phyloP scores from a whole-genome alignment of 2,888 invertebrate genomes.

The Busseola fusca region DNA sequence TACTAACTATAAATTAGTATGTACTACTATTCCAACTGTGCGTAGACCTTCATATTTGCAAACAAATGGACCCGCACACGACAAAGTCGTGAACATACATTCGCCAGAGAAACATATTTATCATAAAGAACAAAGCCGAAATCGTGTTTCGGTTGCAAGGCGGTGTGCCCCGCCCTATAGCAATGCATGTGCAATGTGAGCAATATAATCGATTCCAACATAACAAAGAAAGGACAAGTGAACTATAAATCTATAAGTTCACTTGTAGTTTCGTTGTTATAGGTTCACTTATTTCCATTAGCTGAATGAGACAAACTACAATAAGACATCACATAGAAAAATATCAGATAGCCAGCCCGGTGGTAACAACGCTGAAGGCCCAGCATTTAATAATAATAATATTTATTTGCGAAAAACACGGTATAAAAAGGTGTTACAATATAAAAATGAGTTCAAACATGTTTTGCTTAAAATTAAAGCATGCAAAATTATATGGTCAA shows the following conservation, averaged over 20 bases:
- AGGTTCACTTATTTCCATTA: background rate
- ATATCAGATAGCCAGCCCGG: background rate
- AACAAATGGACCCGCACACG: conserved; percentile 36
- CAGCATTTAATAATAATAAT: too few relatives aligned
- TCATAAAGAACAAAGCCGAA: conserved; percentile 63
- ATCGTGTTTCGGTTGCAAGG: conserved; percentile 62
- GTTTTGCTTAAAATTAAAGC: too few relatives aligned
- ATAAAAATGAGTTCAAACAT: too few relatives aligned
- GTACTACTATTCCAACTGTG: conserved; percentile 22
- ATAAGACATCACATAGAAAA: background rate
- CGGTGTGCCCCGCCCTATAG: conserved; percentile 57
- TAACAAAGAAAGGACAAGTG: conserved; percentile 54
- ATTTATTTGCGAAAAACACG: too few relatives aligned
- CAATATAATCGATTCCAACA: conserved; percentile 37
- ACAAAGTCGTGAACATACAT: conserved; percentile 65
- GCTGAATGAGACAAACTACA: background rate
- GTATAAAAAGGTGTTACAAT: too few relatives aligned
- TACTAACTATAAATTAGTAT: conserved; percentile 4
- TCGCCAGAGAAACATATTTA: conserved; percentile 59
- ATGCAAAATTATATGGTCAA: too few relatives aligned
- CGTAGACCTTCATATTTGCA: conserved; percentile 53
- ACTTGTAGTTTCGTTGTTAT: too few relatives aligned
- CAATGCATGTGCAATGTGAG: conserved; percentile 50
- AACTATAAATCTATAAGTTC: background rate
- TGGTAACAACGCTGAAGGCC: background rate